Conservation (phyloP, 2,113 vertebrate species). For the Cheilinus undulatus region DNA sequence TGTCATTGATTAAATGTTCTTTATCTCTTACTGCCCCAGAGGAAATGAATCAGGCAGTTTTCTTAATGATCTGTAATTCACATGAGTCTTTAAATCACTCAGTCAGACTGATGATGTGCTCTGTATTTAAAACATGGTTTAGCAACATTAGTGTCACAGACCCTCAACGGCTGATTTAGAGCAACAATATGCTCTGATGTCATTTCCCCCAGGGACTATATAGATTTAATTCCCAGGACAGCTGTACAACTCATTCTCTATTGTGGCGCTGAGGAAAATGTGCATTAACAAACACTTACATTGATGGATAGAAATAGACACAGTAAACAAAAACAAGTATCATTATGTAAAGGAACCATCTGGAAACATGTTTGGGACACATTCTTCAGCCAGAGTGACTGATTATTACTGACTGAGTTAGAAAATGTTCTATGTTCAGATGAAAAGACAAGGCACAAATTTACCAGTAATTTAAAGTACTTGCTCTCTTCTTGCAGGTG, state of each 20-base stretch:
- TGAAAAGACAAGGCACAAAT: neutral
- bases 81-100: neutral
- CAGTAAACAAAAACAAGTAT: conserved; percentile 8
- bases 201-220: conserved; percentile 1
- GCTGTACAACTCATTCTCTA: neutral
- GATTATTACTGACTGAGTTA: neutral
- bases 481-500: conserved; percentile 54
- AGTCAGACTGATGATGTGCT: neutral
- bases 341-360: conserved; percentile 17
- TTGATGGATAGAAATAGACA: conserved; percentile 33
- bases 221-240: neutral
- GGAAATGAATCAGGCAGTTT: neutral
- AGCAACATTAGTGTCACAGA: neutral
- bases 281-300: conserved; percentile 16
- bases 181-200: neutral
- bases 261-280: conserved; percentile 3
- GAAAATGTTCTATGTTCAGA: neutral
- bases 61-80: neutral
- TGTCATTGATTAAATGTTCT: neutral
- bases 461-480: neutral
- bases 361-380: conserved; percentile 27
- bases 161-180: neutral
- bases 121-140: neutral
- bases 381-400: neutral
- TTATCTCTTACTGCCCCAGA: neutral